A percentile compares a stretch with the other conserved stretches of the same genome.
Conservation (phyloP, 2,888 invertebrate species). For the Thecophora atra region DNA sequence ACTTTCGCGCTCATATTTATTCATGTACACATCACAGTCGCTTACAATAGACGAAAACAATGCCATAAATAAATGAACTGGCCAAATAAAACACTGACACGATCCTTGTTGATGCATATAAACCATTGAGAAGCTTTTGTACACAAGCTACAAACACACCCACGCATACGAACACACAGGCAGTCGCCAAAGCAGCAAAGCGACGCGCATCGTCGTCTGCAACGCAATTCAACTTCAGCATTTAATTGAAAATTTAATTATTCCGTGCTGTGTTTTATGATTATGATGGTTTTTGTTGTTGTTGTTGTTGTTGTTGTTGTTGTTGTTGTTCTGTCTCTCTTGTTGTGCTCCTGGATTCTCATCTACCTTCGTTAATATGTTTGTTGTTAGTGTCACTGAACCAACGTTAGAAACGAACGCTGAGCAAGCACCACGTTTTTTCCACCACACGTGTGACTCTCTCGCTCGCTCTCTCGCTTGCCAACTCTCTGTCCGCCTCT, state of each 20-base stretch:
- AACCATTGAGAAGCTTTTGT: background rate
- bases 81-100: conserved; percentile 15
- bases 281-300: conserved; percentile 23
- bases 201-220: conserved; percentile 7
- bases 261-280: conserved; percentile 40
- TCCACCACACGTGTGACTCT: too few species aligned
- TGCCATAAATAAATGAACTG: conserved; percentile 15
- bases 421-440: background rate
- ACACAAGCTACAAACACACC: background rate
- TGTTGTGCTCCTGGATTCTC: background rate
- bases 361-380: too few species aligned
- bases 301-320: conserved; percentile 26
- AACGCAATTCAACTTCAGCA: conserved; percentile 40
- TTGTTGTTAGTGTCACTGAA: background rate
- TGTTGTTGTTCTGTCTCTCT: conserved; percentile 26
- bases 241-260: conserved; percentile 48
- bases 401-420: background rate
- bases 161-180: background rate
- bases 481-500: too few species aligned
- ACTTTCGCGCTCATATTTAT: background rate
- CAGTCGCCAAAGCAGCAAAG: background rate
- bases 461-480: too few species aligned
- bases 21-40: background rate
- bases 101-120: conserved; percentile 1
- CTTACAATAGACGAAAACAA: background rate